phyloP scores from a whole-genome alignment of 2,797 vertebrate species.

The Anomalospiza imberbis region DNA sequence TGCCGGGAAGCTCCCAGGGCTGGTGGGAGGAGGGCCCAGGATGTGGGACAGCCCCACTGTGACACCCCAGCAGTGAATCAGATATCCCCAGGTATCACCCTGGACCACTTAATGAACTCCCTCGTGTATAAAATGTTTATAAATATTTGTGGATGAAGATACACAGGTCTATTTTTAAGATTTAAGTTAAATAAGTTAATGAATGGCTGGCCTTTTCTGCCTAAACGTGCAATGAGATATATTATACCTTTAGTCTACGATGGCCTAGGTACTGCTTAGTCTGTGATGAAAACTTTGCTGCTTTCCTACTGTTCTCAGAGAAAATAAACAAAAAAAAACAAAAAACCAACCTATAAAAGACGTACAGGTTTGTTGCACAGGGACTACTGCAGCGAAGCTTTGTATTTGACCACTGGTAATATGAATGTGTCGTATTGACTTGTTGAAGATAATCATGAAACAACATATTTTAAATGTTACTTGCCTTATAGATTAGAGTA shows the following conservation, averaged over 20 bases:
- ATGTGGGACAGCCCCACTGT: neutral
- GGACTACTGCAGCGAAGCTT: constrained; percentile 34
- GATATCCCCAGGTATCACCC: neutral
- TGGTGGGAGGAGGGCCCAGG: neutral
- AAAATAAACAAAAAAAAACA: neutral
- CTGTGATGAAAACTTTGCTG: constrained; percentile 63
- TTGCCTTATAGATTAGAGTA: constrained; percentile 75
- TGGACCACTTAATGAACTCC: constrained; percentile 24
- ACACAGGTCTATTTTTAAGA: constrained; percentile 68
- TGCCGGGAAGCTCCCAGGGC: neutral
- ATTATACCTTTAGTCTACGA: constrained; percentile 40
- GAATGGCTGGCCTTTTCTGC: constrained; percentile 54
- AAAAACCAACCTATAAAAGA: neutral
- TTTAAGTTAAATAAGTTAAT: constrained; percentile 55
- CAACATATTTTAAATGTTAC: constrained; percentile 70
- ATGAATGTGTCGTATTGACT: constrained; percentile 65
- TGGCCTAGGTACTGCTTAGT: constrained; percentile 53
- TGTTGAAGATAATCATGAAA: constrained; percentile 65
- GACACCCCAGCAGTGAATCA: neutral
- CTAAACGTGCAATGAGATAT: constrained; percentile 57
- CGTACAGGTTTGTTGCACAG: constrained; percentile 31
- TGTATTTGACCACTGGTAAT: constrained; percentile 60
- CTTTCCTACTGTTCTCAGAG: constrained; percentile 58
- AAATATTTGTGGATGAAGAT: constrained; percentile 68
- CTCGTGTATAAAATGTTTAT: constrained; percentile 66